Evolutionary conservation across 2,797 vertebrate species (phyloP).

Genomic region (Chaunax sp.): DNA sequence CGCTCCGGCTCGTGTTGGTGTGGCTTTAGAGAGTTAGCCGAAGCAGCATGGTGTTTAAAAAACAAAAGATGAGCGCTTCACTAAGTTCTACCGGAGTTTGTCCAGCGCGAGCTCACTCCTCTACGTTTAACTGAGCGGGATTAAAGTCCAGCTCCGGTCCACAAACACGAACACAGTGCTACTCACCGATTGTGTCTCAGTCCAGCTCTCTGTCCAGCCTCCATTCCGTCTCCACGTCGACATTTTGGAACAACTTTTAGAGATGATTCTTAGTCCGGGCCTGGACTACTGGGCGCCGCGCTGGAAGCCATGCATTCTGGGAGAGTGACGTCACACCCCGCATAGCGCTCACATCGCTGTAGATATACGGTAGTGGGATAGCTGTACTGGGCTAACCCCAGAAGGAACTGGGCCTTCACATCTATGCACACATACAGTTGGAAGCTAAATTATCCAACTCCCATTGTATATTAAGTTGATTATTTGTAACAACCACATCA

Average conservation of each 20-base stretch:
- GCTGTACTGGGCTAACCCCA: neutral
- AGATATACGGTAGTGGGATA: neutral
- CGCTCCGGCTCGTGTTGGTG: accelerated
- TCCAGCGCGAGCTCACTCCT: constrained; percentile 59
- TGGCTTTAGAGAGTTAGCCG: neutral
- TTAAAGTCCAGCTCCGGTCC: neutral
- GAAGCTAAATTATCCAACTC: too few species aligned
- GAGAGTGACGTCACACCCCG: constrained; percentile 87
- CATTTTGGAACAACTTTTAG: constrained; percentile 66
- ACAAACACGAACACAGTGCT: neutral
- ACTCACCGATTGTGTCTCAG: constrained; percentile 61
- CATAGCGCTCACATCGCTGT: constrained; percentile 20
- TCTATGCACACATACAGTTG: too few species aligned
- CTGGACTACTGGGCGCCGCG: constrained; percentile 82
- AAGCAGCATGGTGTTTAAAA: constrained; percentile 35
- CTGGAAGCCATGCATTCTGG: constrained; percentile 93
- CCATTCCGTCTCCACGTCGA: constrained; percentile 50
- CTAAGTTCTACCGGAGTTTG: constrained; percentile 72
- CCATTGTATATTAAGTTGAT: too few species aligned
- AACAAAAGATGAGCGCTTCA: constrained; percentile 66
- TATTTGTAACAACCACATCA: too few species aligned
- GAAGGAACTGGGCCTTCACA: neutral
- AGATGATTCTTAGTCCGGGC: constrained; percentile 84
- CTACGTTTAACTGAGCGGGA: neutral
- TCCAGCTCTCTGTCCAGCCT: constrained; percentile 30